Evolutionary conservation across 2,888 invertebrate species (phyloP).

Genomic region (Parascotia fuliginaria): DNA sequence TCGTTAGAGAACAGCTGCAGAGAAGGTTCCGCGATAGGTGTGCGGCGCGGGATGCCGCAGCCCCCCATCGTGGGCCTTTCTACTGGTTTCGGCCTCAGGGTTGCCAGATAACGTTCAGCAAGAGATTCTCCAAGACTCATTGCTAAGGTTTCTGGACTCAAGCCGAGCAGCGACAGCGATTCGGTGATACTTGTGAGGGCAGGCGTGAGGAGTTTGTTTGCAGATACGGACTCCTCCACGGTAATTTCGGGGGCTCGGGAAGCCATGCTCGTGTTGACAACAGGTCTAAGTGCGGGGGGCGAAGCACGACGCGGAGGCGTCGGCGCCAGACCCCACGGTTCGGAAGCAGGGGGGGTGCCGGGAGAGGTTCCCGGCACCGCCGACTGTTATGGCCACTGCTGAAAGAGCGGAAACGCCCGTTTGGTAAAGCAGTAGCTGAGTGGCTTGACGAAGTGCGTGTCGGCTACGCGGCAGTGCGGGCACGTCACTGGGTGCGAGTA

Average conservation of each 20-base stretch:
- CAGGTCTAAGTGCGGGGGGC: constrained; percentile 77
- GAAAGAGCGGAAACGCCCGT: constrained; percentile 88
- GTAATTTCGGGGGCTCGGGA: constrained; percentile 61
- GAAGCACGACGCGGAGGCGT: constrained; percentile 76
- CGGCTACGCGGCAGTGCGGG: constrained; percentile 95
- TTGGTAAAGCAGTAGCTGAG: constrained; percentile 93
- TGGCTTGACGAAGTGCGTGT: constrained; percentile 98
- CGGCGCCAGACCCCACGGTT: constrained; percentile 71
- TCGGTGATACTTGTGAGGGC: constrained; percentile 75
- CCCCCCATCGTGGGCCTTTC: constrained; percentile 54
- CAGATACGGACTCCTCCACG: constrained; percentile 55
- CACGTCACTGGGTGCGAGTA: constrained; percentile 97
- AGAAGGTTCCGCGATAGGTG: constrained; percentile 62
- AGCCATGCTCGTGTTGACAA: constrained; percentile 83
- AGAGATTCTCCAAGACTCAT: constrained; percentile 80
- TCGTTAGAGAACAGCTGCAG: constrained; percentile 87
- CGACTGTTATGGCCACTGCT: constrained; percentile 95
- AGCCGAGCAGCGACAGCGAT: constrained; percentile 74
- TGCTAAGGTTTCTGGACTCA: constrained; percentile 75
- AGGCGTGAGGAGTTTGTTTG: constrained; percentile 61
- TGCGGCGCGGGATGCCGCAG: constrained; percentile 61
- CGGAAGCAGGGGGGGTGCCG: constrained; percentile 76
- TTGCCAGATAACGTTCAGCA: constrained; percentile 73
- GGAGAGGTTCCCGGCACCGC: constrained; percentile 88
- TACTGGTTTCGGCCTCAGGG: constrained; percentile 73